Percentiles rank a stretch among this genome's conserved stretches.
phyloP scores from a whole-genome alignment of 2,797 vertebrate species.

The Characodon lateralis region DNA sequence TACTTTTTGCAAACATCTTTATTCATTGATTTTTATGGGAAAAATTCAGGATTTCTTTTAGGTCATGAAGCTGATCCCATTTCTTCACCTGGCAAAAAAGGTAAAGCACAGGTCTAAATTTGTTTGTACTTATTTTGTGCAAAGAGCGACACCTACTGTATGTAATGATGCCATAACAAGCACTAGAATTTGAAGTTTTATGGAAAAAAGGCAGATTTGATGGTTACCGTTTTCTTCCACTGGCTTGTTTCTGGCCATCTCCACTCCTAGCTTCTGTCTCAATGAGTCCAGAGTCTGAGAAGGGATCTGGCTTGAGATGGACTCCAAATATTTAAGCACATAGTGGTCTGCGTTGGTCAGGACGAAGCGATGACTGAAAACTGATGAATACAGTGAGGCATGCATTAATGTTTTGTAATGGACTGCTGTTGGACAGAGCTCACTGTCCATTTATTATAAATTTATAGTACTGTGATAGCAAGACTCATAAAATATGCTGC shows the following conservation, averaged over 20 bases:
- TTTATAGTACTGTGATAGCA: not conserved
- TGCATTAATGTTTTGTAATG: not conserved
- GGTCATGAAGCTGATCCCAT: slow-evolving; percentile 31
- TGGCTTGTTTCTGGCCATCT: not conserved
- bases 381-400: slow-evolving; percentile 60
- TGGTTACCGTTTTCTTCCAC: slow-evolving; percentile 28
- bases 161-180: not conserved
- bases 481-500: not conserved
- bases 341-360: slow-evolving; percentile 85
- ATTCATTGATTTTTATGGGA: not conserved
- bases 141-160: slow-evolving; percentile 8
- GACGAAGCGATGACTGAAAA: slow-evolving; percentile 88
- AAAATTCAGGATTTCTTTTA: slow-evolving; percentile 2
- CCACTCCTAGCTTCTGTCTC: slow-evolving; percentile 53
- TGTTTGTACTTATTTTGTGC: not conserved
- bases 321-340: slow-evolving; percentile 88
- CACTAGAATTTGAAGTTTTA: not conserved
- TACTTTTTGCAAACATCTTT: not conserved
- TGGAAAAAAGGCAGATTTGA: not conserved
- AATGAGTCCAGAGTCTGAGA: slow-evolving; percentile 81
- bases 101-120: not conserved
- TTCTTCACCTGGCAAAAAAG: slow-evolving; percentile 32
- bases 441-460: not conserved
- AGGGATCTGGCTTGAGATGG: slow-evolving; percentile 78
- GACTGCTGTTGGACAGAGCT: not conserved